Base-by-base conservation (phyloP, 2,888 invertebrate genomes). In the Pristionchus entomophagus region DNA sequence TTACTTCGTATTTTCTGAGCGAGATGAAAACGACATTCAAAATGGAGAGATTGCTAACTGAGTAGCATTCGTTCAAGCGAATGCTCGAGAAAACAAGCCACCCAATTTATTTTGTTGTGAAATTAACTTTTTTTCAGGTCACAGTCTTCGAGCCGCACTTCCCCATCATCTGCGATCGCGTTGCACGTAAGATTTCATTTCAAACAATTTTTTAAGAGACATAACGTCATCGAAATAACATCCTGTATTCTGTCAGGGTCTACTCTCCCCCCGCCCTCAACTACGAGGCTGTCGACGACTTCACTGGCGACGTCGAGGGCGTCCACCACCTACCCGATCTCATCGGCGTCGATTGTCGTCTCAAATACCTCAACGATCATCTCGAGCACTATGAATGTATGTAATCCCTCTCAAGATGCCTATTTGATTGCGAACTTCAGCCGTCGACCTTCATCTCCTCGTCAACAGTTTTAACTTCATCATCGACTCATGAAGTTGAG, bases 111-210 rank as follows among this genome's bases (percentile, higher is more conserved):
- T n/a, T n/a, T n/a, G n/a, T n/a, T n/a, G n/a, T n/a, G n/a, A n/a
- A n/a, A n/a, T n/a, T n/a, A n/a, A n/a, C n/a, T n/a, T n/a, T n/a
- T n/a, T 78, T 93, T 45, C 93, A 92, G 81, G 59, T 84, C 0
- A 91, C 88, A 29, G 91, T 93, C 22, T 93, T 92, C 87, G 92
- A 93, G 45, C 91, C 91, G 5, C 83, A 87, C 14, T 93, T 91
- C 83, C 93, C 93, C n/a, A 88, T 93, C 32, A 85, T 93, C 35
- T 93, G 93, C 86, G 90, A 88, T 51, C 29, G 51, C 17, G 35
- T 69, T 29, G 45, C 69, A 10, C 26, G 84, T 84, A 65, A 32
- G 56, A 14, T 56, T 56, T 6, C 45, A 45, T 59, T n/a, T 26
- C 26, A 17, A 51, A 62, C 10, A 62, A 51, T 22, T 51, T 51